Evolutionary conservation across 1,140 invertebrate genomes (phyloP), one percentile per base, ranked within the genome.

Genomic region (Lepidurus arcticus): DNA sequence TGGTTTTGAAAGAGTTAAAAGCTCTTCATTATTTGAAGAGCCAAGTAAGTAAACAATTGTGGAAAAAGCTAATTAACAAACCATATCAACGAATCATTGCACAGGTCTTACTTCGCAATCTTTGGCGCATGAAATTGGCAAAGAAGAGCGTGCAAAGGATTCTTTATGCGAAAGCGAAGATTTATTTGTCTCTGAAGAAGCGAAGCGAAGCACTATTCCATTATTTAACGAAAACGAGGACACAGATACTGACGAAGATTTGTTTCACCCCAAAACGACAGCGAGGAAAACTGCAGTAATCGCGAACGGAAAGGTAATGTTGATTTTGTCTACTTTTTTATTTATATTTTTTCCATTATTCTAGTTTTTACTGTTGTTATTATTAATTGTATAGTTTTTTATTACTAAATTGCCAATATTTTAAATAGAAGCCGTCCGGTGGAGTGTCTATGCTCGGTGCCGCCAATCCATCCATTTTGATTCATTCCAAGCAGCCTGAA

Each of bases 241-340:
- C 75, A 42, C 43, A 34, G 75, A 76, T 11, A 76, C 34, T 43
- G 75, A 76, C 43, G 75, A 76, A 6, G 75, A 76, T 43, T 76
- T 76, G 75, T 76, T 76, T 76, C n/a, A 65, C 53, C 53, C 53
- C 16, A 65, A 65, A 65, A 7, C 13, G 53, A 65, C 7, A 13
- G 53, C 13, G 9, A 65, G 13, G 6, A 65, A 65, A 21, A 7
- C 6, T 16, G 53, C 21, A n/a, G 16, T 65, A 65, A 5, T 65
- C 53, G 9, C 53, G 8, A 65, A 16, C 21, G 53, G 53, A 65
- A 65, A 65, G 21, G 53, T 65, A 65, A 21, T 11, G 8, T 65
- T 7, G 21, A 11, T 65, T 65, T 21, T 65, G 6, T n/a, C 45
- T 65, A 65, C 21, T 65, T 10, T 65, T 65, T 9, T 3, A n/a